A percentile compares a stretch with the other conserved stretches of the same genome.
phyloP scores from a whole-genome alignment of 2,113 vertebrate genomes.

The Pyxicephalus adspersus region DNA sequence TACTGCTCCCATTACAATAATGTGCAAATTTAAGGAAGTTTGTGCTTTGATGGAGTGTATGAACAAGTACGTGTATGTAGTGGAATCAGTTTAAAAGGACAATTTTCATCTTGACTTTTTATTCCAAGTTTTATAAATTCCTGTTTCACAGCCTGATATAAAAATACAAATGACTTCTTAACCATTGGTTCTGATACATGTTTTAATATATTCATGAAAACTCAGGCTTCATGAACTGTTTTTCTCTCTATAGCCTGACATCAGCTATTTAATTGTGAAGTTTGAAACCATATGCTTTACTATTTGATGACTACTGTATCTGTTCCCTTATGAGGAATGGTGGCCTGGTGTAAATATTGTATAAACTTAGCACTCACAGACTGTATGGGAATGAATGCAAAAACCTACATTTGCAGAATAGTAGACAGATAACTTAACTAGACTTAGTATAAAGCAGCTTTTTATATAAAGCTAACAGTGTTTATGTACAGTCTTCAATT shows the following conservation, averaged over 20 bases:
- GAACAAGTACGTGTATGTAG: slow-evolving; percentile 3
- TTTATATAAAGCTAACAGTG: too few species aligned
- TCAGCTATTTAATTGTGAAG: background rate
- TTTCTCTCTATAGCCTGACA: background rate
- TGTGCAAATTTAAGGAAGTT: slow-evolving; percentile 14
- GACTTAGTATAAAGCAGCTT: too few species aligned
- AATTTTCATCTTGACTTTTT: slow-evolving; percentile 35
- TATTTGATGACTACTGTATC: background rate
- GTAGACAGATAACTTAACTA: too few species aligned
- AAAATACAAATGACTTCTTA: slow-evolving; percentile 10
- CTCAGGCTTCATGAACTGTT: background rate
- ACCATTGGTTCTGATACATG: background rate
- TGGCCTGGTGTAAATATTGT: too few species aligned
- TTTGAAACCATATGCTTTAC: background rate
- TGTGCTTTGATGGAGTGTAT: slow-evolving; percentile 9
- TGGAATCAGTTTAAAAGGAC: background rate
- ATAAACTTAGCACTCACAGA: too few species aligned
- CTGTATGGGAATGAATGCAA: too few species aligned
- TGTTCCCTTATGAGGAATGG: background rate
- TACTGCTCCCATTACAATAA: slow-evolving; percentile 8
- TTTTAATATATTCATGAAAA: slow-evolving; percentile 6
- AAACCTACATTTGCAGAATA: too few species aligned
- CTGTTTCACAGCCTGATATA: slow-evolving; percentile 1
- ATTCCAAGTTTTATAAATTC: background rate
- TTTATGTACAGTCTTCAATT: too few species aligned